These are phyloP conservation scores for Styela clava DNA, from an alignment of 23 tunicate genomes.

Conservation along the genomic window DNA sequence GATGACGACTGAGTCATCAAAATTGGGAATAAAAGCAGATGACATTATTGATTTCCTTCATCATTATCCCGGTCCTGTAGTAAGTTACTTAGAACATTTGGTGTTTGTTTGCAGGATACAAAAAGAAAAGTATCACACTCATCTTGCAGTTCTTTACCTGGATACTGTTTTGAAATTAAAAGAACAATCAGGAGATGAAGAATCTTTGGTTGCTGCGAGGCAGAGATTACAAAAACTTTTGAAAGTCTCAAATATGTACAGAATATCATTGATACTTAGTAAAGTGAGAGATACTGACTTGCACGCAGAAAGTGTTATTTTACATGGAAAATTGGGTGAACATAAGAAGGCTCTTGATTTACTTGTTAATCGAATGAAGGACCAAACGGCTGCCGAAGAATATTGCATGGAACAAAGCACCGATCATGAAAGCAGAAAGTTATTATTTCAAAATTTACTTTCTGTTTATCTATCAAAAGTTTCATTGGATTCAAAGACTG, in stretches of 20 bases:
- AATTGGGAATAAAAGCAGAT: slow-evolving; percentile 26
- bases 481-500: slow-evolving; percentile 13
- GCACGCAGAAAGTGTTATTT: slow-evolving; percentile 70
- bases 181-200: neutral
- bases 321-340: slow-evolving; percentile 72
- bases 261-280: slow-evolving; percentile 57
- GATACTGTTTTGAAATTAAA: slow-evolving; percentile 43
- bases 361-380: slow-evolving; percentile 49
- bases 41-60: slow-evolving; percentile 69
- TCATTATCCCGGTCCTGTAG: slow-evolving; percentile 48
- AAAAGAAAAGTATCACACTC: slow-evolving; percentile 90
- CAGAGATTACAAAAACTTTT: slow-evolving; percentile 45
- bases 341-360: slow-evolving; percentile 74
- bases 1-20: neutral
- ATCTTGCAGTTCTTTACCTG: slow-evolving; percentile 63
- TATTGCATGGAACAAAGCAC: slow-evolving; percentile 61
- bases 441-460: slow-evolving; percentile 49
- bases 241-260: slow-evolving; percentile 50
- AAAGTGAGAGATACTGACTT: slow-evolving; percentile 56
- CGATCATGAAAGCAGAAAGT: slow-evolving; percentile 18
- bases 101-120: slow-evolving; percentile 48
- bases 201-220: slow-evolving; percentile 22
- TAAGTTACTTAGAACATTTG: slow-evolving; percentile 54
- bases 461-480: slow-evolving; percentile 56
- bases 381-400: slow-evolving; percentile 65